Percentiles rank a stretch among this genome's conserved stretches.
Conservation (phyloP, 2,797 vertebrate species). For the Aplochiton taeniatus region DNA sequence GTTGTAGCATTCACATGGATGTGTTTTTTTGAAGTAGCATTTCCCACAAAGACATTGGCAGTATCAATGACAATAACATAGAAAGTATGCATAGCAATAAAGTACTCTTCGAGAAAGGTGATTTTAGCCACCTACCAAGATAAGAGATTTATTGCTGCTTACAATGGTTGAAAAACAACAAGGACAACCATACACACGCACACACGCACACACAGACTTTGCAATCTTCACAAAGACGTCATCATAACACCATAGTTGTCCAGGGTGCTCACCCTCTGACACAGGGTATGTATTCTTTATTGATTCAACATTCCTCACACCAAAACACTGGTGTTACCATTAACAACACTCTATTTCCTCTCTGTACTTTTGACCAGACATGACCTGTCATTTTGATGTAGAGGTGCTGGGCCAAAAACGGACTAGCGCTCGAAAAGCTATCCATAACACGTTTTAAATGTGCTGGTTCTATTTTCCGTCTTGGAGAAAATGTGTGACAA, state of each 20-base stretch:
- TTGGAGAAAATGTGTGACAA: background rate
- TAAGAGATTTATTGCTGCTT: too few species aligned
- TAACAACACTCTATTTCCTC: constrained; percentile 30
- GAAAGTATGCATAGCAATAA: constrained; percentile 52
- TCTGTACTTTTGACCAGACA: constrained; percentile 30
- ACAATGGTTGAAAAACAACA: too few species aligned
- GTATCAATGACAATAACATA: constrained; percentile 25
- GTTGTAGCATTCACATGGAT: constrained; percentile 43
- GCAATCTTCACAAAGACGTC: too few species aligned
- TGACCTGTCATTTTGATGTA: constrained; percentile 44
- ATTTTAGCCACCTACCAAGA: constrained; percentile 10
- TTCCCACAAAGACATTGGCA: constrained; percentile 52
- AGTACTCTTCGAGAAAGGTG: constrained; percentile 18
- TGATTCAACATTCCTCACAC: constrained; percentile 30
- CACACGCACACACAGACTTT: background rate
- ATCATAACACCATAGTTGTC: too few species aligned
- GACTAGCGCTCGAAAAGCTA: background rate
- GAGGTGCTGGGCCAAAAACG: constrained; percentile 5
- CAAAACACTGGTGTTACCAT: constrained; percentile 38
- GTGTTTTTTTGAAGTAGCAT: constrained; percentile 32
- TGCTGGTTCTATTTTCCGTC: too few species aligned
- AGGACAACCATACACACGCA: background rate
- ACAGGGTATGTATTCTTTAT: too few species aligned
- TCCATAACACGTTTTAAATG: too few species aligned
- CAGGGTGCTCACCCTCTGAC: too few species aligned